Evolutionary conservation across 2,797 vertebrate genomes (phyloP).

Genomic region (Ammospiza maritima): DNA sequence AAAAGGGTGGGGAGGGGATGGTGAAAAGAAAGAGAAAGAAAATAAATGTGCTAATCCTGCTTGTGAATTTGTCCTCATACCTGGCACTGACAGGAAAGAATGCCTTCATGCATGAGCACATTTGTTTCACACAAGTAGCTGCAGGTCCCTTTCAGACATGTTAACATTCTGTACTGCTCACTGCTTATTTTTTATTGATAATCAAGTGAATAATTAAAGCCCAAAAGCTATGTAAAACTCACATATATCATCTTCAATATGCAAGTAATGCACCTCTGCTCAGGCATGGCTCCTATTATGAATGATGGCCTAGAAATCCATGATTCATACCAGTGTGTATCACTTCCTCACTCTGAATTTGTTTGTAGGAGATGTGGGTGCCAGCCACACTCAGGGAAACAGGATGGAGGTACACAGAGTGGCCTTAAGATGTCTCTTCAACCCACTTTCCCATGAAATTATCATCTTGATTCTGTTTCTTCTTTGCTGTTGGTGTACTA

Average conservation of each 20-base stretch:
- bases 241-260: constrained; percentile 75
- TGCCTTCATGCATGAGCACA: neutral
- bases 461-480: neutral
- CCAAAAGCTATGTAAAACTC: constrained; percentile 66
- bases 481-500: neutral
- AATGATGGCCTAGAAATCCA: constrained; percentile 68
- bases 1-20: neutral
- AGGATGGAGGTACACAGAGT: neutral
- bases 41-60: constrained; percentile 53
- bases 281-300: constrained; percentile 44
- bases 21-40: constrained; percentile 5
- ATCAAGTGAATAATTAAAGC: constrained; percentile 81
- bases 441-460: neutral
- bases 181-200: constrained; percentile 81
- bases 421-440: neutral
- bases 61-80: constrained; percentile 52
- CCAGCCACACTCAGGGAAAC: neutral
- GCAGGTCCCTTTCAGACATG: constrained; percentile 34
- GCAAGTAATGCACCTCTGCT: constrained; percentile 47
- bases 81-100: constrained; percentile 17
- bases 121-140: constrained; percentile 13
- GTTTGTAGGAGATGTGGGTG: neutral
- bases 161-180: constrained; percentile 51
- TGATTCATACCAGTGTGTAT: constrained; percentile 31
- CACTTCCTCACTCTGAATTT: constrained; percentile 22